phyloP scores from a whole-genome alignment of 2,888 invertebrate genomes.

The Mylabris sibirica region DNA sequence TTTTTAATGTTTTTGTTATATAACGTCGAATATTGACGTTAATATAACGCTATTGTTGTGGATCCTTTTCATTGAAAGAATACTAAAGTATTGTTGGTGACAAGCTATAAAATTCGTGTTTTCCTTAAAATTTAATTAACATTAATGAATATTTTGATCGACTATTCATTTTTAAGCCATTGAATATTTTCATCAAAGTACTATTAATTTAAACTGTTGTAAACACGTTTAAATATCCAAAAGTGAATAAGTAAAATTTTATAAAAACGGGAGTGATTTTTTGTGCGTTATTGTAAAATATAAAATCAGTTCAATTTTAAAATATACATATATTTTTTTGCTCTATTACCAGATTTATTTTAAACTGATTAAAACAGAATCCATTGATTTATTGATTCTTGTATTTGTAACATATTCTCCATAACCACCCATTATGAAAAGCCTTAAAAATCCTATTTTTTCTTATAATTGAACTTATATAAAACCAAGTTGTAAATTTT shows the following conservation, averaged over 20 bases:
- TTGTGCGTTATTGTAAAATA: background rate
- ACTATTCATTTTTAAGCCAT: background rate
- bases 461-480: no score
- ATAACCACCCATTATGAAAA: no score
- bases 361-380: no score
- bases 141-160: background rate
- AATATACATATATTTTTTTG: background rate
- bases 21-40: background rate
- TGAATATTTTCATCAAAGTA: background rate
- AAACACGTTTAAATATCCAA: background rate
- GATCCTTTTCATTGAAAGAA: conserved; percentile 6
- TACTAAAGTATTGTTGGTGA: conserved; percentile 2
- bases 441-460: no score
- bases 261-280: background rate
- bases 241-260: background rate
- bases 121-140: conserved; percentile 12
- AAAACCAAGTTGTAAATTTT: no score
- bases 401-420: no score
- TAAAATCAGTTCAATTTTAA: background rate
- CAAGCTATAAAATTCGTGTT: conserved; percentile 1
- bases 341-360: no score
- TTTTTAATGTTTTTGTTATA: background rate
- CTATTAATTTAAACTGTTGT: background rate
- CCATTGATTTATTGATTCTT: no score
- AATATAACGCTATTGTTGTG: conserved; percentile 5